Percentiles rank a stretch among this genome's conserved stretches.
Conservation (phyloP, 2,113 vertebrate species). For the Apodemus sylvaticus region DNA sequence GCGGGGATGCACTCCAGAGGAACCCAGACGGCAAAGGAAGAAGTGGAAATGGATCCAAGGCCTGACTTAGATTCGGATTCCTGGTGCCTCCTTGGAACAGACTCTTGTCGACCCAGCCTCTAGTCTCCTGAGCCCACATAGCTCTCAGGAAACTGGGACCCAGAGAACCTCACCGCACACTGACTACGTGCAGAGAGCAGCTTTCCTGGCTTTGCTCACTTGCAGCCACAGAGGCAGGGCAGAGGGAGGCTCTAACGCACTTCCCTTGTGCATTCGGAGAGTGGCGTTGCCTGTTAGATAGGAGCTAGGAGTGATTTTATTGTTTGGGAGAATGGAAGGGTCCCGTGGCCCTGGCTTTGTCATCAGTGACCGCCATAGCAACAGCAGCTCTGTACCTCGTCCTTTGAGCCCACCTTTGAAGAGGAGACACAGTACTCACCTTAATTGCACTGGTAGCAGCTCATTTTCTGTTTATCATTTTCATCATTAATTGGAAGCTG, state of each 20-base stretch:
- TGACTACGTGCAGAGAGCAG: conserved; percentile 85
- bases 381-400: conserved; percentile 81
- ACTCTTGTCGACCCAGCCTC: conserved; percentile 88
- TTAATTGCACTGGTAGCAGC: conserved; percentile 78
- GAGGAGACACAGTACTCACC: conserved; percentile 76
- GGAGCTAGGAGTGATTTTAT: conserved; percentile 83
- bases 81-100: conserved; percentile 90
- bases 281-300: conserved; percentile 80
- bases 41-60: conserved; percentile 87
- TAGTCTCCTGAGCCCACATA: conserved; percentile 83
- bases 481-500: conserved; percentile 82
- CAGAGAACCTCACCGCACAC: conserved; percentile 87
- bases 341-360: conserved; percentile 74
- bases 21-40: conserved; percentile 87
- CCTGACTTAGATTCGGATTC: conserved; percentile 89
- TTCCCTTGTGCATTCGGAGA: conserved; percentile 80
- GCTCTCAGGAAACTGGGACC: conserved; percentile 81
- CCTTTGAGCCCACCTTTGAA: conserved; percentile 77
- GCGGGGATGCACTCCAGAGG: conserved; percentile 86
- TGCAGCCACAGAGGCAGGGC: conserved; percentile 82
- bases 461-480: conserved; percentile 79
- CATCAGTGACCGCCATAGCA: conserved; percentile 82
- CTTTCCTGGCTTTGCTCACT: conserved; percentile 88
- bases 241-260: conserved; percentile 83
- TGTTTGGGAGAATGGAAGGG: conserved; percentile 79